These are phyloP conservation scores for Aptenodytes patagonicus DNA, from an alignment of 2,113 vertebrate genomes.

Conservation along the genomic window DNA sequence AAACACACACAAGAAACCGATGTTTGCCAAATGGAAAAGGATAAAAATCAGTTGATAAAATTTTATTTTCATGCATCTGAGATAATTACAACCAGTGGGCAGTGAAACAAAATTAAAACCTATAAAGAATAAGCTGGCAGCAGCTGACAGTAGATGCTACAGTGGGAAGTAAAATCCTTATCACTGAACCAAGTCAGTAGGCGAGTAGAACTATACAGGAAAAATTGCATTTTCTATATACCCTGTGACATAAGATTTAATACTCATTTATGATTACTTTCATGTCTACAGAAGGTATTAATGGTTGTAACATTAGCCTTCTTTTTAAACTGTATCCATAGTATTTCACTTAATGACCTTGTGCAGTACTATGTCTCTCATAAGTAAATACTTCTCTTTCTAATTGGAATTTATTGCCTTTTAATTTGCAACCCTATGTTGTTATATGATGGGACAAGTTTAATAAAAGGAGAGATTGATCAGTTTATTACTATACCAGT, in stretches of 20 bases:
- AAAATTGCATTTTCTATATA: not conserved
- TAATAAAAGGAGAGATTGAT: constrained; percentile 30
- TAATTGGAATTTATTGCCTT: constrained; percentile 22
- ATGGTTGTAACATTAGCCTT: not conserved
- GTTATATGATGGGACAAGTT: not conserved
- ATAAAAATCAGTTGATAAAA: constrained; percentile 64
- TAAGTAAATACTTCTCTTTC: constrained; percentile 30
- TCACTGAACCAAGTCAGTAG: not conserved
- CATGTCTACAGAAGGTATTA: not conserved
- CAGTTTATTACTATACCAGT: constrained; percentile 9
- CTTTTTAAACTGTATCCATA: not conserved
- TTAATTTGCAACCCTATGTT: constrained; percentile 36
- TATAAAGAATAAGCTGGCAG: constrained; percentile 45
- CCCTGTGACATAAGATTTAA: not conserved
- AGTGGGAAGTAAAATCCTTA: constrained; percentile 2
- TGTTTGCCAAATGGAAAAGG: constrained; percentile 57
- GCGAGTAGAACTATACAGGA: not conserved
- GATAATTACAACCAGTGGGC: constrained; percentile 57
- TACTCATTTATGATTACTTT: not conserved
- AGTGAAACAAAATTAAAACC: constrained; percentile 63
- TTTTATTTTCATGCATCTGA: constrained; percentile 62
- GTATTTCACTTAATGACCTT: constrained; percentile 24
- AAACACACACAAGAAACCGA: constrained; percentile 46
- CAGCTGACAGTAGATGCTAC: not conserved
- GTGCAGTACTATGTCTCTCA: not conserved